Percentiles rank a stretch among this genome's conserved stretches.
phyloP scores from a whole-genome alignment of 2,113 vertebrate species.

The Carollia perspicillata region DNA sequence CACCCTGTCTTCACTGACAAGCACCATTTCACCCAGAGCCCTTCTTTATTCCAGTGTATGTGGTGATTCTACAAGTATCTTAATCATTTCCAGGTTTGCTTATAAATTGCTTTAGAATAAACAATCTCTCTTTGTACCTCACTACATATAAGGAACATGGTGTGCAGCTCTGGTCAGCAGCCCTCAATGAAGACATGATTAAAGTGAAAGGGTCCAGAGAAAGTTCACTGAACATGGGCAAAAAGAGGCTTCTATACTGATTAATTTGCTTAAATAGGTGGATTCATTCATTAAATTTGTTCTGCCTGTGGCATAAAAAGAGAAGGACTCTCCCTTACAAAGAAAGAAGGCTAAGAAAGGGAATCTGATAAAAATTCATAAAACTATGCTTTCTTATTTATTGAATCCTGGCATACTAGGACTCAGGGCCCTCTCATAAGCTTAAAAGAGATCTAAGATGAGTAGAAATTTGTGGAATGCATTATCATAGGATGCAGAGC shows the following conservation, averaged over 20 bases:
- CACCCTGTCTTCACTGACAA: slow-evolving; percentile 57
- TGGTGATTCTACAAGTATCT: slow-evolving; percentile 64
- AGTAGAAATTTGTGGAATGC: slow-evolving; percentile 56
- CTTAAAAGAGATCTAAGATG: slow-evolving; percentile 41
- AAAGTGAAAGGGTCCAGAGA: slow-evolving; percentile 43
- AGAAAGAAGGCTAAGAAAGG: slow-evolving; percentile 11
- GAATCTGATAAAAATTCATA: slow-evolving; percentile 29
- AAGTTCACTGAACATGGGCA: slow-evolving; percentile 50
- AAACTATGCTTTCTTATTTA: slow-evolving; percentile 44
- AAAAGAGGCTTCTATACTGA: background rate
- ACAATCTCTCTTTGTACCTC: slow-evolving; percentile 65
- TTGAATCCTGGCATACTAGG: slow-evolving; percentile 34
- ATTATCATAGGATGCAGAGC: slow-evolving; percentile 57
- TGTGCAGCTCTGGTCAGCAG: slow-evolving; percentile 60
- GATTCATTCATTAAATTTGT: slow-evolving; percentile 55
- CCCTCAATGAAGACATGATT: slow-evolving; percentile 59
- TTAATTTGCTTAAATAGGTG: slow-evolving; percentile 36
- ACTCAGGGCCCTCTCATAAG: slow-evolving; percentile 29
- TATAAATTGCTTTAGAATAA: slow-evolving; percentile 70
- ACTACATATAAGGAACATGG: slow-evolving; percentile 51
- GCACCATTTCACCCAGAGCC: slow-evolving; percentile 59
- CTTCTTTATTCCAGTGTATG: slow-evolving; percentile 54
- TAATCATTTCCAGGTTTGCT: slow-evolving; percentile 72
- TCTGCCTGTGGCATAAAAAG: slow-evolving; percentile 18
- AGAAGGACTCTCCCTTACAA: background rate